These are phyloP conservation scores for Anarhynchus alexandrinus DNA, from an alignment of 2,113 vertebrate species.

Conservation along the genomic window DNA sequence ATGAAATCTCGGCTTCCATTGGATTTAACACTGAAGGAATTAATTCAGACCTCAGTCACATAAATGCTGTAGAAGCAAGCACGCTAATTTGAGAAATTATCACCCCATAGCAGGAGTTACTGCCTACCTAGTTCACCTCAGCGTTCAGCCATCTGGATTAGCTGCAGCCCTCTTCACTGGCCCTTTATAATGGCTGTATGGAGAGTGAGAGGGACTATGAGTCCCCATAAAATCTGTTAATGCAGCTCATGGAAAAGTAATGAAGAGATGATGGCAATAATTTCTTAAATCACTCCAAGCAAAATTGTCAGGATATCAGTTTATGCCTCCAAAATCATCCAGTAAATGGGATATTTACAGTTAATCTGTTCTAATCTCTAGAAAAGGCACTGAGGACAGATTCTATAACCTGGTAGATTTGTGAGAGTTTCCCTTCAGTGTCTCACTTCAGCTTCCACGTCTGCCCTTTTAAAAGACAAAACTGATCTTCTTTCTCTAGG, in stretches of 20 bases:
- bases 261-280: not conserved
- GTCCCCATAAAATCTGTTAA: not conserved
- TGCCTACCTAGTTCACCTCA: not conserved
- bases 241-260: not conserved
- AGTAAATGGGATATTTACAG: not conserved
- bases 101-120: not conserved
- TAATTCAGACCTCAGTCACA: not conserved
- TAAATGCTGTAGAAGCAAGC: not conserved
- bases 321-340: not conserved
- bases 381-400: not conserved
- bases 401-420: not conserved
- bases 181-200: not conserved
- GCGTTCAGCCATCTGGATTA: not conserved
- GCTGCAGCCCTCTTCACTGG: not conserved
- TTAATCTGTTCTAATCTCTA: not conserved
- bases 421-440: not conserved
- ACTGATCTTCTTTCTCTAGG: not conserved
- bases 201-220: not conserved
- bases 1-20: not conserved
- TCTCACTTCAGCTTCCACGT: not conserved
- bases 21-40: not conserved
- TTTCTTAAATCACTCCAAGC: not conserved
- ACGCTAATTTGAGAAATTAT: not conserved
- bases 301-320: not conserved
- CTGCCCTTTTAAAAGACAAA: not conserved